phyloP scores from a whole-genome alignment of 2,888 invertebrate genomes.

The Drosophila paucipuncta region DNA sequence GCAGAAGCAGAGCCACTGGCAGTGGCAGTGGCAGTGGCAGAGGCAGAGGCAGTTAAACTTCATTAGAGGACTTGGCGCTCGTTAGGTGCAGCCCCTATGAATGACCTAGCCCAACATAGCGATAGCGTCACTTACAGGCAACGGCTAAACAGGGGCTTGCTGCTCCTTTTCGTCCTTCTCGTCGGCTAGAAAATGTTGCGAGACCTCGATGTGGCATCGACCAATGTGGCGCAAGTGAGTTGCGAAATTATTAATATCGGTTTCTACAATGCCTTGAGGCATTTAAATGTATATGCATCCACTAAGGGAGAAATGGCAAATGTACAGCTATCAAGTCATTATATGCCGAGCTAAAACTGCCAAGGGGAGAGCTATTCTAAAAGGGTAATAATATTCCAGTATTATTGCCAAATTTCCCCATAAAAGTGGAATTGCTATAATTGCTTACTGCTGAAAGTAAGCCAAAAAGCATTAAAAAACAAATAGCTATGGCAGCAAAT shows the following conservation, averaged over 20 bases:
- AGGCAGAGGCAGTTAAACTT: conserved; percentile 17
- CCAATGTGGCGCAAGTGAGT: conserved; percentile 21
- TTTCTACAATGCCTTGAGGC: background rate
- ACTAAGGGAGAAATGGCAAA: background rate
- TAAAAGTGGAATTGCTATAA: background rate
- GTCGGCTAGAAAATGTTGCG: background rate
- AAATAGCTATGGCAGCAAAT: background rate
- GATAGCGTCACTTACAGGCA: background rate
- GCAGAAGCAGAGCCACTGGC: background rate
- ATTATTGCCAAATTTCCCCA: background rate
- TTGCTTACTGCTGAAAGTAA: background rate
- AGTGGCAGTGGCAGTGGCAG: background rate
- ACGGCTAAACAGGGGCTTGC: background rate
- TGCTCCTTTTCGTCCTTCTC: background rate
- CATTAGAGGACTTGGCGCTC: conserved; percentile 35
- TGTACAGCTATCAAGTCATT: conserved; percentile 2
- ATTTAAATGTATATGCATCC: background rate
- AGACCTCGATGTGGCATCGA: conserved; percentile 6
- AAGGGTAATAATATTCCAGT: background rate
- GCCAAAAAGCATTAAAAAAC: background rate
- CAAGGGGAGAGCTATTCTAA: background rate
- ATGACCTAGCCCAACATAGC: conserved; percentile 17
- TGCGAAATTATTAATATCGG: background rate
- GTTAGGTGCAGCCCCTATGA: conserved; percentile 26
- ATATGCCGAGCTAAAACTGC: background rate